Evolutionary conservation across 2,113 vertebrate genomes (phyloP), one percentile per base, ranked within the genome.

Genomic region (Vulpes vulpes): DNA sequence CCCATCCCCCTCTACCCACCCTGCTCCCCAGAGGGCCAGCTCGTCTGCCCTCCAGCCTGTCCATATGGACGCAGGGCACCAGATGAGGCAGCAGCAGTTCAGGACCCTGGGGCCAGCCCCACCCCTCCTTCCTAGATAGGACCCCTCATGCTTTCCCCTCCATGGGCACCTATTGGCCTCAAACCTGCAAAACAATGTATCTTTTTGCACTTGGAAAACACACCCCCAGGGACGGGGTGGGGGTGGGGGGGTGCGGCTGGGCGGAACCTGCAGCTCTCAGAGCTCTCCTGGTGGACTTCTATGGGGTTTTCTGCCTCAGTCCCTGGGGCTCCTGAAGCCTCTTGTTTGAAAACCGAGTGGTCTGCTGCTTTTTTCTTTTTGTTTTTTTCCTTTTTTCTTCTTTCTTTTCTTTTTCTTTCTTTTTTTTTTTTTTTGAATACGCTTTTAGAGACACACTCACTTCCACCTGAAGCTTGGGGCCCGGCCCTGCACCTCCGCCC

Each of bases 131-230:
- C 20, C 14, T 53, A 78, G 38, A 23, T 0, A 74, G 60, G 69
- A 15, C n/a, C 89, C 64, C 12, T 84, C 2, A 11, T 7, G 3
- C 51, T 35, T 79, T 14, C 53, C n/a, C 30, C 27, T 43, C 0
- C 7, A 38, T 30, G 0, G 23, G 55, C 20, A 43, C 11, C 30
- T 89, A 98, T 97, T 98, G 98, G 98, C 98, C 98, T 98, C 97
- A 98, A 80, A 98, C 98, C 98, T 98, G 96, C 98, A 98, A 98
- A 98, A 98, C 98, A 99, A 98, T 99, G 98, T 99, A 99, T 99
- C 98, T 98, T 99, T 98, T 99, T 99, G 98, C 97, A 98, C 98
- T 98, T 92, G 97, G 98, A 98, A 98, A 98, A 98, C 90, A 98
- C 98, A 98, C 89, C 94, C 67, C 60, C 49, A 49, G 91, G 98